Conservation (phyloP, 2,888 invertebrate genomes). For the Pachydiplax longipennis region DNA sequence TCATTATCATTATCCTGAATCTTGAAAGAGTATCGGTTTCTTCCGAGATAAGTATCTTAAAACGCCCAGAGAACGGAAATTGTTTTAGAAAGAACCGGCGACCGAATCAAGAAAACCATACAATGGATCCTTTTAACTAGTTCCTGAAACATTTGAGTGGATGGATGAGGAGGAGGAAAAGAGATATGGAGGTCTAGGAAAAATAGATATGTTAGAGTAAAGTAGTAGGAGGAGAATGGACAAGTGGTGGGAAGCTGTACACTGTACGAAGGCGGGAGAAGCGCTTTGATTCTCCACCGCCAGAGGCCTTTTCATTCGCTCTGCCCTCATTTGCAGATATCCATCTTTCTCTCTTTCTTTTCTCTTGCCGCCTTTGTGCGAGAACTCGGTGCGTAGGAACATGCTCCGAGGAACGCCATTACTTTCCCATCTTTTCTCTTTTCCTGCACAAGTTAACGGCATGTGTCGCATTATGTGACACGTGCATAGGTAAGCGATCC, state of each 20-base stretch:
- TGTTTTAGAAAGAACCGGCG: too few relatives aligned
- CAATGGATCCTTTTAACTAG: too few relatives aligned
- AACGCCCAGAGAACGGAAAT: too few relatives aligned
- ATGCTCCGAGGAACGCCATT: background rate
- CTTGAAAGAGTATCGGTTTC: too few relatives aligned
- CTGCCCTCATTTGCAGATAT: slow-evolving; percentile 36
- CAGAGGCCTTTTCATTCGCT: slow-evolving; percentile 17
- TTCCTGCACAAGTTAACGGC: background rate
- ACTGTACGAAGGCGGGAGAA: background rate
- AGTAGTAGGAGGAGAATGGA: background rate
- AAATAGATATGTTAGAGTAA: background rate
- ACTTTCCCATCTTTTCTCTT: background rate
- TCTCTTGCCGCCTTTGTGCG: background rate
- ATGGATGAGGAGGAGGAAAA: background rate
- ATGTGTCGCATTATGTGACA: background rate
- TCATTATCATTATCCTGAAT: too few relatives aligned
- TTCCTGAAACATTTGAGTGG: too few relatives aligned
- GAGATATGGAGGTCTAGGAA: background rate
- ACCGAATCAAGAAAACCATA: too few relatives aligned
- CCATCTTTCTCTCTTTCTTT: background rate
- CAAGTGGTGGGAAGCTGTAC: background rate
- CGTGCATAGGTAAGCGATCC: background rate
- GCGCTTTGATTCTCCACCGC: slow-evolving; percentile 19
- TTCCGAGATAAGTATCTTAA: too few relatives aligned
- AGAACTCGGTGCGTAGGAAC: background rate